Conservation (phyloP, 1,140 invertebrate genomes). For the Listronotus oregonensis region DNA sequence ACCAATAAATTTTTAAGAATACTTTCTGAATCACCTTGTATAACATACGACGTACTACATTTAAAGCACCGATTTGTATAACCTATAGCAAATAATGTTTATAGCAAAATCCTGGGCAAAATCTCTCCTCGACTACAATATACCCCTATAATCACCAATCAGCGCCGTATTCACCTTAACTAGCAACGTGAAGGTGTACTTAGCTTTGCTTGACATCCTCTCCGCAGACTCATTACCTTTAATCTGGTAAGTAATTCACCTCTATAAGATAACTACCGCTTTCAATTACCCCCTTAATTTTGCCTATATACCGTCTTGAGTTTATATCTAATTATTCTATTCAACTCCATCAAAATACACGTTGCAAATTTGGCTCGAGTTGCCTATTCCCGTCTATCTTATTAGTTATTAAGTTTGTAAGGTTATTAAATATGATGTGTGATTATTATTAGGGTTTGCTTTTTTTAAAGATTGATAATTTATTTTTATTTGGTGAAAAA, state of each 20-base stretch:
- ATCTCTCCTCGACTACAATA: background rate
- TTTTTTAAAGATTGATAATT: too few relatives aligned
- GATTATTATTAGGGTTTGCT: too few relatives aligned
- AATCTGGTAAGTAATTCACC: constrained; percentile 45
- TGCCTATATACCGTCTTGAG: constrained; percentile 36
- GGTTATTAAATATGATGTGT: background rate
- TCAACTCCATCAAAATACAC: constrained; percentile 24
- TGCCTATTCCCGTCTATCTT: background rate
- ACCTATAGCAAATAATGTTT: too few relatives aligned
- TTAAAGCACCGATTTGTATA: too few relatives aligned
- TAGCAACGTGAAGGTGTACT: constrained; percentile 30
- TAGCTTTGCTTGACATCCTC: constrained; percentile 26
- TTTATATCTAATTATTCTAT: constrained; percentile 41
- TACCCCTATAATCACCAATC: constrained; percentile 32
- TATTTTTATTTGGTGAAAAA: too few relatives aligned
- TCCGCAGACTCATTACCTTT: constrained; percentile 37
- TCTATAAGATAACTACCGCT: constrained; percentile 45
- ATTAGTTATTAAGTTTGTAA: constrained; percentile 4
- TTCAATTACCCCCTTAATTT: constrained; percentile 41
- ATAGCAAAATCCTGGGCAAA: too few relatives aligned
- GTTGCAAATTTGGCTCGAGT: background rate
- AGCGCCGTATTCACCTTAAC: constrained; percentile 26
- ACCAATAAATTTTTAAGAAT: too few relatives aligned
- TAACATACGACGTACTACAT: too few relatives aligned
- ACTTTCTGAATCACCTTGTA: too few relatives aligned